Conservation (phyloP, 2,888 invertebrate species). For the Celastrina argiolus region DNA sequence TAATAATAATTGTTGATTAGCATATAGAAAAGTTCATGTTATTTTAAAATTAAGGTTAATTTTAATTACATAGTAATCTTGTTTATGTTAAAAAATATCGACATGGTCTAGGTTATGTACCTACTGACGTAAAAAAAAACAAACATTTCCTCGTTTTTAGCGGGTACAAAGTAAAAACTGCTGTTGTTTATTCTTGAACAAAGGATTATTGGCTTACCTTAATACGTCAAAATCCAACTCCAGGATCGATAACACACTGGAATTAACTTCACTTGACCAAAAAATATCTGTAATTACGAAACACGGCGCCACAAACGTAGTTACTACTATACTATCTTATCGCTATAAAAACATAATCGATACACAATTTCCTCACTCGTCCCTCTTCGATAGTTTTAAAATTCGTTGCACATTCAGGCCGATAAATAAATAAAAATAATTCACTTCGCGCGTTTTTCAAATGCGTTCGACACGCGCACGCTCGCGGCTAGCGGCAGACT, state of each 20-base stretch:
- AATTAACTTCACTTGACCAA: conserved; percentile 34
- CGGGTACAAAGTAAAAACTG: not conserved
- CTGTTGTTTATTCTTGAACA: not conserved
- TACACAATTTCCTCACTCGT: conserved; percentile 45
- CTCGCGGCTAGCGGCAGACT: conserved; percentile 56
- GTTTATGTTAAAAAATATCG: too few relatives aligned
- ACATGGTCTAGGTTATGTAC: too few relatives aligned
- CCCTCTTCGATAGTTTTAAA: conserved; percentile 37
- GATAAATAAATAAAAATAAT: conserved; percentile 29
- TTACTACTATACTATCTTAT: conserved; percentile 58
- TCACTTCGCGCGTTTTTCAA: conserved; percentile 32
- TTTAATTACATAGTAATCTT: too few relatives aligned
- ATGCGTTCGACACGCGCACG: conserved; percentile 44
- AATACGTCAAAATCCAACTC: conserved; percentile 61
- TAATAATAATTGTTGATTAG: too few relatives aligned
- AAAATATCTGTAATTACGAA: conserved; percentile 43
- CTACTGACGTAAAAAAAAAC: not conserved
- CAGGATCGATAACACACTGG: conserved; percentile 29
- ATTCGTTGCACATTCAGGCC: conserved; percentile 39
- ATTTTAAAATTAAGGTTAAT: too few relatives aligned
- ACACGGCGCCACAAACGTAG: conserved; percentile 54
- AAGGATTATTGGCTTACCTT: conserved; percentile 47
- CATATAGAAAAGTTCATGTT: too few relatives aligned
- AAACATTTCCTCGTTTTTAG: not conserved
- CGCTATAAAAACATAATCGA: conserved; percentile 46